These are phyloP conservation scores for Azorinus chamasolen DNA, from an alignment of 2,888 invertebrate species.

Conservation along the genomic window DNA sequence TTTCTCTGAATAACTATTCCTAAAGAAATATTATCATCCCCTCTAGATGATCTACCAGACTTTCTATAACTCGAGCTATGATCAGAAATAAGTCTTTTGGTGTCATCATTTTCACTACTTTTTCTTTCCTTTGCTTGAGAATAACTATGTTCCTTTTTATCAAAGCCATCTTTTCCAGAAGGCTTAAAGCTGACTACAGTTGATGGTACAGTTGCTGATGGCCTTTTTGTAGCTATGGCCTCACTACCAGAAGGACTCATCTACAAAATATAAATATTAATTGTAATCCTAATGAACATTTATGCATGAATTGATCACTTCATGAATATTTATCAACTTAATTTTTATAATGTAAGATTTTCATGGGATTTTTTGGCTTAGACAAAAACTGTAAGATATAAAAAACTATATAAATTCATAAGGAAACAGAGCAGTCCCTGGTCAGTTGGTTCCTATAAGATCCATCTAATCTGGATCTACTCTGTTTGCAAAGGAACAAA, in stretches of 20 bases:
- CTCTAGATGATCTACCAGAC: background rate
- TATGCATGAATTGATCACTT: too few relatives aligned
- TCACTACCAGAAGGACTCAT: constrained; percentile 71
- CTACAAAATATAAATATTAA: constrained; percentile 16
- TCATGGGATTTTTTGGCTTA: too few relatives aligned
- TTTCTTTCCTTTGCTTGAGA: background rate
- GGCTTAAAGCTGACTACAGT: background rate
- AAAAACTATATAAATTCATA: too few relatives aligned
- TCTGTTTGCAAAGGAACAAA: too few relatives aligned
- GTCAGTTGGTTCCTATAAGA: too few relatives aligned
- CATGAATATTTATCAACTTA: too few relatives aligned
- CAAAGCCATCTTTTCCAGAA: background rate
- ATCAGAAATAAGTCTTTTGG: background rate
- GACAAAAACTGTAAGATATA: too few relatives aligned
- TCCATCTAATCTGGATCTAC: too few relatives aligned
- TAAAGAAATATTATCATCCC: too few relatives aligned
- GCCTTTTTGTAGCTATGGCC: constrained; percentile 57
- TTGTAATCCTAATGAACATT: too few relatives aligned
- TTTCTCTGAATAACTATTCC: background rate
- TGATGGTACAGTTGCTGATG: background rate
- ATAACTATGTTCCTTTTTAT: background rate
- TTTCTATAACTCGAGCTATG: background rate
- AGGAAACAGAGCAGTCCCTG: too few relatives aligned
- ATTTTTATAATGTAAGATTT: too few relatives aligned
- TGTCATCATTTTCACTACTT: background rate